Base-by-base conservation (phyloP, 2,113 vertebrate species). In the Halichoeres trimaculatus region DNA sequence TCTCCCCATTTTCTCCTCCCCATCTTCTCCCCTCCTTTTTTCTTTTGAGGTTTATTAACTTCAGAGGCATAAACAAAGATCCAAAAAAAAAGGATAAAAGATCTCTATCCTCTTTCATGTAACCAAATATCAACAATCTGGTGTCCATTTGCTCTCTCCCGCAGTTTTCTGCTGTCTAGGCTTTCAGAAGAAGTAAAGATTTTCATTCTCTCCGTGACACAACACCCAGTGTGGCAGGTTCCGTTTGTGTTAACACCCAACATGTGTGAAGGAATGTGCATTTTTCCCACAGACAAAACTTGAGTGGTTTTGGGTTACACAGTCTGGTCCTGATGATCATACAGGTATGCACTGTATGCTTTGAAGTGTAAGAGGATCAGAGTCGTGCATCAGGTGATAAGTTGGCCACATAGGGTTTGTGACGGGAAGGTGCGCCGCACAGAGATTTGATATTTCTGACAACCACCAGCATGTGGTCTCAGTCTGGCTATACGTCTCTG, bases 281-380 rank as follows among this genome's bases (percentile, higher is more conserved):
- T 22, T 20, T 63, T 58, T 53, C 57, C 22, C 51, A n/a, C 34
- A 63, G 58, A 62, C 16, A 10, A 56, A 65, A 26, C 34, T 12
- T 48, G 51, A n/a, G 19, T 2, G 34, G 55, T 47, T 11, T 30
- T 5, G 22, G 63, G 48, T 65, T 50, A 24, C 73, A 23, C 36
- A 13, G 14, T 26, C 36, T 65, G 3, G 6, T 47, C 62, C 34
- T 22, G 51, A 4, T 1, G 55, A 60, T 76, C 55, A 56, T 3
- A 12, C 67, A 80, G 72, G 76, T 73, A 67, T 77, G 76, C 34
- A 22, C 56, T 41, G 64, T 8, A n/a, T 1, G 30, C 78, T 87
- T 87, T 85, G 83, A 88, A 84, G 86, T 11, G 73, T 69, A 68
- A 84, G 71, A 72, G 5, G 77, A 85, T 74, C 73, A 2, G 30